A percentile compares a stretch with the other conserved stretches of the same genome.
Evolutionary conservation across 2,113 vertebrate genomes (phyloP).

Genomic region (Actenoides hombroni): DNA sequence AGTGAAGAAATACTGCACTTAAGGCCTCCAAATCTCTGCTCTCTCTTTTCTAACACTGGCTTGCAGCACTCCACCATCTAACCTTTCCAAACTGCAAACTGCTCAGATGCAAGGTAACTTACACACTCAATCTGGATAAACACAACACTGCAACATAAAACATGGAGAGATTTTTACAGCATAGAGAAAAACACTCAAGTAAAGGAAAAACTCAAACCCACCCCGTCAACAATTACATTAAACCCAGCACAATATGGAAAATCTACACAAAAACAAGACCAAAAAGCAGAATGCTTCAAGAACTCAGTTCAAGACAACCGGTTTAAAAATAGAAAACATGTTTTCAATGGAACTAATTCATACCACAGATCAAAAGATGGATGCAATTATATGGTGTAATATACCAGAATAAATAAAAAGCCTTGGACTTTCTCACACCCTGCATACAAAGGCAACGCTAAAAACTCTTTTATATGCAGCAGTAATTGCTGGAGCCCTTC

Average conservation of each 20-base stretch:
- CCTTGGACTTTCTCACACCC: conserved; percentile 63
- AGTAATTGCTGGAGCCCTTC: conserved; percentile 11
- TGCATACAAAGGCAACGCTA: conserved; percentile 17
- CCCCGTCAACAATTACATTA: conserved; percentile 35
- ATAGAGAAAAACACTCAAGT: background rate
- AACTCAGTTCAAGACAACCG: conserved; percentile 22
- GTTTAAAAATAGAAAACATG: conserved; percentile 68
- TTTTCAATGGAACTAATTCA: conserved; percentile 66
- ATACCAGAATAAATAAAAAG: conserved; percentile 61
- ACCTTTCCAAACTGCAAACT: background rate
- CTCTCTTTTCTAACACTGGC: background rate
- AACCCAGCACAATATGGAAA: conserved; percentile 48
- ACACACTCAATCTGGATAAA: background rate
- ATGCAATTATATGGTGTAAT: conserved; percentile 57
- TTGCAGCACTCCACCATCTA: background rate
- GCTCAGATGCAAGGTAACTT: background rate
- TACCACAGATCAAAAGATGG: conserved; percentile 66
- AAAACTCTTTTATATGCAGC: conserved; percentile 18
- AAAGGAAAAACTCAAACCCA: background rate
- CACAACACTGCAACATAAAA: background rate
- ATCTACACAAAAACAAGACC: conserved; percentile 40
- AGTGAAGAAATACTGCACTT: background rate
- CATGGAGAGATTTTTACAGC: background rate
- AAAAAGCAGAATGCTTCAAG: conserved; percentile 35
- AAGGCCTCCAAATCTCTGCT: background rate